Conservation (phyloP, 1,140 invertebrate species). For the Papilio dardanus region DNA sequence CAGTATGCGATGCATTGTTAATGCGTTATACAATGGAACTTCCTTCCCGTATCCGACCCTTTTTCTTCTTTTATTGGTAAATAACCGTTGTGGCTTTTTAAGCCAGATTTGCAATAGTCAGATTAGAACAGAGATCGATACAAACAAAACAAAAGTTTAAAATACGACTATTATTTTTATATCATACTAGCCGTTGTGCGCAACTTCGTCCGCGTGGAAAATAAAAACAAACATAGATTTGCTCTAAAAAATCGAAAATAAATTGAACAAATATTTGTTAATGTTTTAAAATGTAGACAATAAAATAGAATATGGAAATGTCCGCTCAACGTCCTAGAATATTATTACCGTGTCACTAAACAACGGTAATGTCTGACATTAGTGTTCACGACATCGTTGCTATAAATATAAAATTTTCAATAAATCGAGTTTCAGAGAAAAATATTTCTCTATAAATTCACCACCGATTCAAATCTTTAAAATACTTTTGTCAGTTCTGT, state of each 20-base stretch:
- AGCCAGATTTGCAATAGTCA: background rate
- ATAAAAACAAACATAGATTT: too few species aligned
- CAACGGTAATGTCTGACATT: slow-evolving; percentile 17
- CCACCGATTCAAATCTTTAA: background rate
- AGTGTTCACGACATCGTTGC: slow-evolving; percentile 9
- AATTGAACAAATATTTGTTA: too few species aligned
- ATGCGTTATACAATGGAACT: slow-evolving; percentile 35
- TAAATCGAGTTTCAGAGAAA: background rate
- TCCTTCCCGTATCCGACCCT: slow-evolving; percentile 34
- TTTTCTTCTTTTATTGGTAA: slow-evolving; percentile 36
- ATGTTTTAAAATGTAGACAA: too few species aligned
- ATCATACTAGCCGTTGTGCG: too few species aligned
- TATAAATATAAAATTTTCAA: background rate
- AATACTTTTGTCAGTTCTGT: background rate
- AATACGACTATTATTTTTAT: too few species aligned
- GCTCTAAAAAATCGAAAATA: too few species aligned
- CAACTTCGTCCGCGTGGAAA: too few species aligned
- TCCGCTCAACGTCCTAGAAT: background rate
- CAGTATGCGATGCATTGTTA: slow-evolving; percentile 39
- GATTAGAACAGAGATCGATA: background rate
- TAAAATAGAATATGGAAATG: background rate
- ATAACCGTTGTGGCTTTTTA: slow-evolving; percentile 1
- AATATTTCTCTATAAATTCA: background rate
- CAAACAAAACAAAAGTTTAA: too few species aligned
- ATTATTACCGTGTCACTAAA: slow-evolving; percentile 9